Evolutionary conservation across 1,140 invertebrate species (phyloP).

Genomic region (Stenopsyche tienmushanensis): DNA sequence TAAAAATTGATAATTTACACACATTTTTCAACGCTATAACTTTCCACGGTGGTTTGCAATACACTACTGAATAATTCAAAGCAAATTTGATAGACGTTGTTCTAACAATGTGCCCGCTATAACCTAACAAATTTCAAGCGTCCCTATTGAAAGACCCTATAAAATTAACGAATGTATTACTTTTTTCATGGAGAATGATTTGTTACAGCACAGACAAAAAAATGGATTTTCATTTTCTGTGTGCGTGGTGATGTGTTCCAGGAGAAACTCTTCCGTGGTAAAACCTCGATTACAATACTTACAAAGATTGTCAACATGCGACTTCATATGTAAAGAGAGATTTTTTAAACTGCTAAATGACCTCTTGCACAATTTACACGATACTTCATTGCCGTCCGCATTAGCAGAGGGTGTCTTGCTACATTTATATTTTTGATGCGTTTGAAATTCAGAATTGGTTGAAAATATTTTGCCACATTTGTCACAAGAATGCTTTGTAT

Average conservation of each 20-base stretch:
- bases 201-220: conserved; percentile 20
- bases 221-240: conserved; percentile 10
- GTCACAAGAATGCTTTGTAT: neutral
- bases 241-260: conserved; percentile 16
- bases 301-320: conserved; percentile 2
- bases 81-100: neutral
- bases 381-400: neutral
- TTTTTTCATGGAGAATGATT: conserved; percentile 25
- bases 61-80: too few species aligned
- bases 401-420: too few species aligned
- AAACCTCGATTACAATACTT: conserved; percentile 17
- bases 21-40: too few species aligned
- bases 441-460: neutral
- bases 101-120: too few species aligned
- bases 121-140: too few species aligned
- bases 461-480: conserved; percentile 15
- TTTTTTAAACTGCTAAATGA: neutral
- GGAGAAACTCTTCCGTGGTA: neutral
- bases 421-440: conserved; percentile 1
- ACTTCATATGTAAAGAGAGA: conserved; percentile 1
- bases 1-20: too few species aligned
- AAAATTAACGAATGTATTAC: too few species aligned
- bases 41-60: too few species aligned
- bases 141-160: too few species aligned
- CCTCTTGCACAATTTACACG: conserved; percentile 9